Base-by-base conservation (phyloP, 2,113 vertebrate genomes). In the Argyrosomus japonicus region DNA sequence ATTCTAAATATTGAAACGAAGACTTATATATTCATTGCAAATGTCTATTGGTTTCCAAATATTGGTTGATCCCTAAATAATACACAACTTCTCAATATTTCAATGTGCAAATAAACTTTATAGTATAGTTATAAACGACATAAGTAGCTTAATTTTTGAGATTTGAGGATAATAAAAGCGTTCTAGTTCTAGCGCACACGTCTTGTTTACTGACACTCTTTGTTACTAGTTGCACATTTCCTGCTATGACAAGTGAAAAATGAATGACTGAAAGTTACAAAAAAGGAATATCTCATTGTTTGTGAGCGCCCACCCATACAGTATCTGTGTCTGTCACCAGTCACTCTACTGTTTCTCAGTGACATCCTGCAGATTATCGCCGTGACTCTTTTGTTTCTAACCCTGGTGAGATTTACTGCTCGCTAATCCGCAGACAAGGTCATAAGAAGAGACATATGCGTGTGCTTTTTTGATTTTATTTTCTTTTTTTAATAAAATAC, bases 381-480 rank as follows among this genome's bases (percentile, higher is more conserved):
- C 63, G 70, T 2, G 50, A 50, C 77, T 81, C 79, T 65, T 83
- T 90, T 86, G 60, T 86, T 48, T 81, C 61, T 63, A 71, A 72
- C 73, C 83, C 77, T 43, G 6, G 27, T 58, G 68, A 89, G 89
- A 92, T 89, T 89, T 87, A 83, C 73, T 54, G 17, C 25, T 75
- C 3, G 19, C 76, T 91, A 88, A 93, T 90, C 92, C 77, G 69
- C 2, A 5, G 53, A 75, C 48, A 87, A 88, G 87, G 85, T 90
- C 79, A 65, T 36, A 15, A 47, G 62, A 82, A 80, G 29, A 64
- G 81, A 79, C 17, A 60, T 63, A 40, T 47, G 50, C 56, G 75
- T 47, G 14, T 25, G 43, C 14, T 77, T 86, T 82, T 76, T n/a
- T 53, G 43, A 43, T 75, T 89, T 79, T 43, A 6, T 70, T 25